Evolutionary conservation across 2,797 vertebrate species (phyloP), one percentile per base, ranked within the genome.

Genomic region (Emys orbicularis): DNA sequence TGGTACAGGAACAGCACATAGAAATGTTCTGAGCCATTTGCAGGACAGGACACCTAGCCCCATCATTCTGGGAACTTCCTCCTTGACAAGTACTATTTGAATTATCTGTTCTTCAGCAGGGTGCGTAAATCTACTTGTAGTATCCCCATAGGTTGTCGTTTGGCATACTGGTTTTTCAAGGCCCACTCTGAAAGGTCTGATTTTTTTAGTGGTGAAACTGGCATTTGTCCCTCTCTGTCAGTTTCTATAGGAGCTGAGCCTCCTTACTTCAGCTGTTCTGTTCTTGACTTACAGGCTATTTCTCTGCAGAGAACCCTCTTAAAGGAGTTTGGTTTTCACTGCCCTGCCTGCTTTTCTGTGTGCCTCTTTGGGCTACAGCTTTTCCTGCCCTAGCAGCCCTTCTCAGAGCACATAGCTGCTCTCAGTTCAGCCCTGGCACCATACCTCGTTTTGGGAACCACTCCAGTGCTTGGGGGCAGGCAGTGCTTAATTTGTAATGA

Each of bases 261-360:
- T 79, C 25, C 79, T 82, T 88, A 41, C 34, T 90, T 4, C 88
- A 86, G 56, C 27, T 87, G 77, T 81, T 79, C 59, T 92, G 86
- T 23, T 31, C 65, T 27, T 56, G 44, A 21, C 72, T 90, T 81
- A 16, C 74, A 61, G 44, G 12, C 5, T n/a, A 5, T 9, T 83
- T 68, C 89, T 61, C n/a, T 68, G 19, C 6, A 85, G 41, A 31
- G 18, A 1, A 57, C 2, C 27, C 84, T 81, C 31, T 83, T 81
- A 90, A 79, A 31, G 54, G 11, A 74, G 56, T 87, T 79, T 9
- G 54, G 5, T 84, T 29, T 6, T 41, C 29, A 37, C 23, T 34
- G 8, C 21, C 37, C 21, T 25, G 5, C 19, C 68, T 27, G 11
- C 68, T 94, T 89, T 90, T 29, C n/a, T 83, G 5, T 50, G 2